Evolutionary conservation across 2,113 vertebrate genomes (phyloP).

Genomic region (Cyprinodon tularosa): DNA sequence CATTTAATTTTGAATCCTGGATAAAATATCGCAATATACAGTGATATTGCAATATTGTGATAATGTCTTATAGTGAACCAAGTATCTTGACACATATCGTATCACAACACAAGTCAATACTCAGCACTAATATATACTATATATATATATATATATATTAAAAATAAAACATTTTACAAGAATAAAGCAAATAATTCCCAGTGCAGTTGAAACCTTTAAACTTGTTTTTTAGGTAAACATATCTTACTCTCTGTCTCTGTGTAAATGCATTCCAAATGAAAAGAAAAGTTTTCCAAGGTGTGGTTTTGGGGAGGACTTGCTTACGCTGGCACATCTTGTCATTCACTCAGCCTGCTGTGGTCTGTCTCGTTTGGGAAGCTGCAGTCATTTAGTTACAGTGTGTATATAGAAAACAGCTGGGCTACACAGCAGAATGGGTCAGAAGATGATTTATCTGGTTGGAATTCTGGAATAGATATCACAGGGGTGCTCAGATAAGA

Average conservation of each 20-base stretch:
- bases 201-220: constrained; percentile 6
- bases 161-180: constrained; percentile 28
- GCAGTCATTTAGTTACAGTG: background rate
- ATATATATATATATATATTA: constrained; percentile 20
- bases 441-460: constrained; percentile 35
- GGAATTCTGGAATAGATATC: constrained; percentile 51
- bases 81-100: too few species aligned
- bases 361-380: constrained; percentile 50
- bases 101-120: too few species aligned
- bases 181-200: constrained; percentile 9
- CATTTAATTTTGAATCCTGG: too few species aligned
- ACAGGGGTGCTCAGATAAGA: constrained; percentile 56
- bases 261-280: constrained; percentile 14
- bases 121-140: too few species aligned
- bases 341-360: constrained; percentile 30
- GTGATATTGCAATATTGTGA: too few species aligned
- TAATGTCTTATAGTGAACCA: too few species aligned
- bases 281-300: constrained; percentile 49
- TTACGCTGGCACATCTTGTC: constrained; percentile 53
- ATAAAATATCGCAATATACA: too few species aligned
- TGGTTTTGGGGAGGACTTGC: constrained; percentile 66
- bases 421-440: constrained; percentile 11
- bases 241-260: constrained; percentile 10
- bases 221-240: constrained; percentile 23
- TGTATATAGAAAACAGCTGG: constrained; percentile 3